Base-by-base conservation (phyloP, 2,113 vertebrate species). In the Perccottus glenii region DNA sequence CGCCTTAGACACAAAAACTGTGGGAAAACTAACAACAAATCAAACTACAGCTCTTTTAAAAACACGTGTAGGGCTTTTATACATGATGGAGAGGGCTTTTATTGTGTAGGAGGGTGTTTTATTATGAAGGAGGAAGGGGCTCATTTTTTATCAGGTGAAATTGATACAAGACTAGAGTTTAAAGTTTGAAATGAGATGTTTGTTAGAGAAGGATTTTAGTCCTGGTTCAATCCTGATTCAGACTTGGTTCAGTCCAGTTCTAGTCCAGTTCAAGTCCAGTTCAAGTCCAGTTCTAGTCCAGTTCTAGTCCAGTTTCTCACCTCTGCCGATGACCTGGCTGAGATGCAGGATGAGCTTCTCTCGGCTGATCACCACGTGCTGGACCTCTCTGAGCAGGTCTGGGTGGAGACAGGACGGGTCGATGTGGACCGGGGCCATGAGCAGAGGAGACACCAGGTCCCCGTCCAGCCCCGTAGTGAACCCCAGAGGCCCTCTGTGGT, bases 311-410 rank as follows among this genome's bases (percentile, higher is more conserved):
- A 49, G 6, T 45, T 27, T 42, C 95, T 83, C 86, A 96, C 98
- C 98, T 96, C 98, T 94, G 90, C 98, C 98, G 76, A 98, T 99
- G 75, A 99, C 92, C 92, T 98, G 94, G 56, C 88, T 95, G 77
- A 98, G 93, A 84, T 98, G 97, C 43, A 98, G 92, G 35, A 98
- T 94, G 77, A 99, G 94, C 77, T 93, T 93, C 36, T 97, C 95
- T 0, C 95, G 88, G 77, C 95, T 93, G 50, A 99, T 98, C 73
- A 99, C 96, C 73, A 99, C 96, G 0, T 98, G 96, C 88, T 98
- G 95, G 60, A 99, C 95, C 79, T 97, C 96, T 47, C 94, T 96
- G 82, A 99, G 94, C 77, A 99, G 90, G 79, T 99, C 97, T 0
- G 97, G 95, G 88, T 97, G 96, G 72, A 99, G 93, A 84, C 94